Conservation (phyloP, 2,888 invertebrate species). For the Ctenicera cuprea region DNA sequence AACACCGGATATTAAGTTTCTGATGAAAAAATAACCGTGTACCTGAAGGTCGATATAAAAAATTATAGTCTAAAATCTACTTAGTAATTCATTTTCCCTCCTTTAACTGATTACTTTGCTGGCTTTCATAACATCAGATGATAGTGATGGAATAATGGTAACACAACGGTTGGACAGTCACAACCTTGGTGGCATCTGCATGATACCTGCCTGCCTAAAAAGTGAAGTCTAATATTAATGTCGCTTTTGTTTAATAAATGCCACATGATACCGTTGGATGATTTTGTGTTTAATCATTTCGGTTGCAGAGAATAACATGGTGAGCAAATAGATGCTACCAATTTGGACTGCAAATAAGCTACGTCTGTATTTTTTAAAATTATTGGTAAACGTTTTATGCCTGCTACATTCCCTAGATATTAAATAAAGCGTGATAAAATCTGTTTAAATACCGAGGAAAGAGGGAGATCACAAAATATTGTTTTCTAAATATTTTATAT, state of each 20-base stretch:
- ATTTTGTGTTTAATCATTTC: not conserved
- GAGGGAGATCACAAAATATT: too few relatives aligned
- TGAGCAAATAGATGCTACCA: too few relatives aligned
- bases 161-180: constrained; percentile 42
- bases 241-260: constrained; percentile 11
- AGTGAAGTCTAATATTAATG: constrained; percentile 17
- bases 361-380: too few relatives aligned
- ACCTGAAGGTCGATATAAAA: constrained; percentile 13
- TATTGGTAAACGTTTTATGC: too few relatives aligned
- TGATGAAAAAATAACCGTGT: not conserved
- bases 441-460: too few relatives aligned
- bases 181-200: constrained; percentile 43
- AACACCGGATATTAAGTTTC: not conserved
- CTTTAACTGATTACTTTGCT: constrained; percentile 28
- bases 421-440: too few relatives aligned
- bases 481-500: too few relatives aligned
- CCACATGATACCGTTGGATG: not conserved
- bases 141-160: constrained; percentile 34
- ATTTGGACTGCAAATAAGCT: too few relatives aligned
- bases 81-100: constrained; percentile 8
- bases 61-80: constrained; percentile 15
- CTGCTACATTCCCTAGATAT: too few relatives aligned
- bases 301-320: not conserved
- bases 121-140: constrained; percentile 9
- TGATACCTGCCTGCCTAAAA: constrained; percentile 9